Evolutionary conservation across 2,113 vertebrate species (phyloP), one percentile per base, ranked within the genome.

Genomic region (Rhea americana): DNA sequence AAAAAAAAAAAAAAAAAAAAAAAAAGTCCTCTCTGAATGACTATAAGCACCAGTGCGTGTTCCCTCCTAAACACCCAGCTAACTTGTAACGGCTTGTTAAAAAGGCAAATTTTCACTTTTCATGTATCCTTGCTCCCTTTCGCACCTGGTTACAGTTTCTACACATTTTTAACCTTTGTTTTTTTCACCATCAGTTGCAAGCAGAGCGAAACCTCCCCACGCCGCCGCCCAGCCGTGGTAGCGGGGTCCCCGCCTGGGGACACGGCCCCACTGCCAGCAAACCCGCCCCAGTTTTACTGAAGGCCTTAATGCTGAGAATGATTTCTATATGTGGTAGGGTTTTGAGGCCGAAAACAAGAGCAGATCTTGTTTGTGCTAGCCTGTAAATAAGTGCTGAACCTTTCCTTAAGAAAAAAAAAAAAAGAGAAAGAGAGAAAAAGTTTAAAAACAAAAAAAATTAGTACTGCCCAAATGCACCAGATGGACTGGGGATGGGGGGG

Each of bases 51-150:
- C 45, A 80, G 89, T 0, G 24, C 11, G 8, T 93, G 96, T 94
- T 96, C 94, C 77, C 93, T 98, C 96, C 93, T 92, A 58, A 95
- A 68, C 84, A 93, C 91, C 82, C 86, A 81, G 14, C 73, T 59
- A 82, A 37, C 84, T 92, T 97, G 91, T 93, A 95, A 97, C 92
- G 55, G 97, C 95, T 97, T 95, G 95, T 97, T 98, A 95, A 97
- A 96, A 97, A 96, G 91, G 95, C 94, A 94, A 93, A 97, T 97
- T 97, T 98, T 98, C 97, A 97, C 98, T 98, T 97, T 97, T 98
- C 95, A 95, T 85, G 96, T 97, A 89, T 95, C 94, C 95, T 91
- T 87, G 83, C 87, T 87, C 91, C 91, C 95, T 95, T 96, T 97
- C 65, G 47, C 96, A 95, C 96, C 96, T 96, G 86, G 93, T 91